These are phyloP conservation scores for Cyanoliseus patagonus DNA, from an alignment of 2,113 vertebrate genomes.

Conservation along the genomic window DNA sequence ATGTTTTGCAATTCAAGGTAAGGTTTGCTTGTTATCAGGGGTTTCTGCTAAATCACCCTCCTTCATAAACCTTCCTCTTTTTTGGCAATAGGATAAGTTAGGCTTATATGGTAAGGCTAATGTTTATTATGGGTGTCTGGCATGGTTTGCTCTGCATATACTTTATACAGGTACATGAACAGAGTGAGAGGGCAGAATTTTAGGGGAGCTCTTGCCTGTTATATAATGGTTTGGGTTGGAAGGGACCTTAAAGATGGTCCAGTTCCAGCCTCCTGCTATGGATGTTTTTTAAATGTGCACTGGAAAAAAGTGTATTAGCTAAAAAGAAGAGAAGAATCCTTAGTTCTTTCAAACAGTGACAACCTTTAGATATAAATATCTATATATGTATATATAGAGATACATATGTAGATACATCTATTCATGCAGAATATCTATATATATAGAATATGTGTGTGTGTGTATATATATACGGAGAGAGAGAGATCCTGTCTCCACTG, in stretches of 20 bases:
- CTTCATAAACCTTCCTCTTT: not conserved
- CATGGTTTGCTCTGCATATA: accelerated
- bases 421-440: not conserved
- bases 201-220: not conserved
- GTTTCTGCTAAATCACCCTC: not conserved
- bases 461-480: not conserved
- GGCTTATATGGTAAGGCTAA: not conserved
- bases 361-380: not conserved
- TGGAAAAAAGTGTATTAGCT: not conserved
- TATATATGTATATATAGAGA: not conserved
- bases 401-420: not conserved
- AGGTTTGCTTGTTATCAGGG: not conserved
- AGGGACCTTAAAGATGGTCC: not conserved
- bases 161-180: not conserved
- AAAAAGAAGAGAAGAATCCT: not conserved
- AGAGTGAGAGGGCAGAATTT: not conserved
- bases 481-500: not conserved
- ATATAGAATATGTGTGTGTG: not conserved
- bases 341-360: not conserved
- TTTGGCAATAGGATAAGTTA: not conserved
- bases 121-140: not conserved
- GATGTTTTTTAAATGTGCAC: not conserved
- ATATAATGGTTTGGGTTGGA: not conserved
- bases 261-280: not conserved
- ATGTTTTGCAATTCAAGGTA: not conserved